Conservation (phyloP, 2,113 vertebrate species). For the Lontra canadensis region DNA sequence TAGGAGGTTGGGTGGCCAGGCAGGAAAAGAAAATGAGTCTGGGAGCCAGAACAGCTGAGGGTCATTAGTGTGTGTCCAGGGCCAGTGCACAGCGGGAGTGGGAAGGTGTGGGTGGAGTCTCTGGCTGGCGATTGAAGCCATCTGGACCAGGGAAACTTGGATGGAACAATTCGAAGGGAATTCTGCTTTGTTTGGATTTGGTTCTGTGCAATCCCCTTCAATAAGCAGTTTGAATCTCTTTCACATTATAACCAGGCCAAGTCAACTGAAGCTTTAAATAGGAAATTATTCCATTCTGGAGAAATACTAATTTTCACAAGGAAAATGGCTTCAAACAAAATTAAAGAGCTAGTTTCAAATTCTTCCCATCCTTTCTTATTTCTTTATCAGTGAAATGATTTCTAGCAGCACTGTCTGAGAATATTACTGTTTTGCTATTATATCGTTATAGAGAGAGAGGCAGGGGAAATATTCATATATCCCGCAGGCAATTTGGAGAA, state of each 20-base stretch:
- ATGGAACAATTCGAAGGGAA: slow-evolving; percentile 68
- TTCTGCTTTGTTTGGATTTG: slow-evolving; percentile 77
- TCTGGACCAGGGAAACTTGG: slow-evolving; percentile 72
- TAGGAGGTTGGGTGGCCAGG: slow-evolving; percentile 58
- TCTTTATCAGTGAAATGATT: slow-evolving; percentile 7
- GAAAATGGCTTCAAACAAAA: slow-evolving; percentile 49
- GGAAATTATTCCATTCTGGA: slow-evolving; percentile 73
- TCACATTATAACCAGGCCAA: slow-evolving; percentile 63
- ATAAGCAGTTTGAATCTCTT: slow-evolving; percentile 63
- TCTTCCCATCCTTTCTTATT: neutral
- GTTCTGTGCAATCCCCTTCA: slow-evolving; percentile 57
- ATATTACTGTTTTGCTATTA: neutral
- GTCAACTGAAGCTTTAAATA: slow-evolving; percentile 71
- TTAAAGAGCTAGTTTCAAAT: slow-evolving; percentile 26
- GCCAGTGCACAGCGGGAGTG: slow-evolving; percentile 40
- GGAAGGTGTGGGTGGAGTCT: slow-evolving; percentile 69
- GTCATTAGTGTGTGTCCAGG: slow-evolving; percentile 51
- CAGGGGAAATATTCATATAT: neutral
- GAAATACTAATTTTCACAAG: slow-evolving; percentile 67
- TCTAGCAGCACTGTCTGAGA: neutral
- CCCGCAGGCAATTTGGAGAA: neutral
- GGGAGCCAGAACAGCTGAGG: slow-evolving; percentile 70
- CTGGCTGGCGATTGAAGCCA: slow-evolving; percentile 60
- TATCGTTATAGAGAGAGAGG: neutral
- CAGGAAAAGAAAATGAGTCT: slow-evolving; percentile 25